phyloP scores from a whole-genome alignment of 1,140 invertebrate genomes.

The Saccostrea cuccullata region DNA sequence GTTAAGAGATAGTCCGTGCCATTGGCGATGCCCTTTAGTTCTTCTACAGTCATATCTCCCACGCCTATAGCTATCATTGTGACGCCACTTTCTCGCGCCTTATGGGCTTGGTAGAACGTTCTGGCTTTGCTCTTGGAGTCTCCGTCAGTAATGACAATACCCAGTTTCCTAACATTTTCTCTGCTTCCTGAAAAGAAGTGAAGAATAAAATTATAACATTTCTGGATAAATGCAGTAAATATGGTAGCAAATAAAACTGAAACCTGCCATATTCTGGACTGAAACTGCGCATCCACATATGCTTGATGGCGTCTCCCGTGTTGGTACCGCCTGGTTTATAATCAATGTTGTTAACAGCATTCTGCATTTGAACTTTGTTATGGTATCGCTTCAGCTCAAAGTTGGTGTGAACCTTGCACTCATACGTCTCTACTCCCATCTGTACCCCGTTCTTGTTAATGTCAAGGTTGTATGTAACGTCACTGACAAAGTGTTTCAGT shows the following conservation, averaged over 20 bases:
- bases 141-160: slow-evolving; percentile 51
- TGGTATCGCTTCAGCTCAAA: slow-evolving; percentile 36
- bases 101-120: slow-evolving; percentile 38
- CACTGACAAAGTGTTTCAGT: slow-evolving; percentile 55
- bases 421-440: slow-evolving; percentile 59
- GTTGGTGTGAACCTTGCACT: slow-evolving; percentile 50
- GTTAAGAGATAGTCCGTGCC: slow-evolving; percentile 39
- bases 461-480: slow-evolving; percentile 52
- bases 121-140: slow-evolving; percentile 37
- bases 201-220: neutral
- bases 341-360: slow-evolving; percentile 41
- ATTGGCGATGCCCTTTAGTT: slow-evolving; percentile 42
- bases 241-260: neutral
- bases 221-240: neutral
- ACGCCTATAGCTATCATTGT: slow-evolving; percentile 38
- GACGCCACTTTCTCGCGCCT: slow-evolving; percentile 43
- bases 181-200: neutral
- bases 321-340: slow-evolving; percentile 38
- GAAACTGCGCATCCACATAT: slow-evolving; percentile 22
- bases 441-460: slow-evolving; percentile 52
- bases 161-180: slow-evolving; percentile 37
- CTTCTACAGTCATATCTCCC: neutral
- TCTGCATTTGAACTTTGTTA: neutral
- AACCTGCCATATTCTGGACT: neutral
- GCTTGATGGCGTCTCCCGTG: slow-evolving; percentile 40